These are phyloP conservation scores for Gorsachius magnificus DNA, from an alignment of 2,797 vertebrate species.

Conservation along the genomic window DNA sequence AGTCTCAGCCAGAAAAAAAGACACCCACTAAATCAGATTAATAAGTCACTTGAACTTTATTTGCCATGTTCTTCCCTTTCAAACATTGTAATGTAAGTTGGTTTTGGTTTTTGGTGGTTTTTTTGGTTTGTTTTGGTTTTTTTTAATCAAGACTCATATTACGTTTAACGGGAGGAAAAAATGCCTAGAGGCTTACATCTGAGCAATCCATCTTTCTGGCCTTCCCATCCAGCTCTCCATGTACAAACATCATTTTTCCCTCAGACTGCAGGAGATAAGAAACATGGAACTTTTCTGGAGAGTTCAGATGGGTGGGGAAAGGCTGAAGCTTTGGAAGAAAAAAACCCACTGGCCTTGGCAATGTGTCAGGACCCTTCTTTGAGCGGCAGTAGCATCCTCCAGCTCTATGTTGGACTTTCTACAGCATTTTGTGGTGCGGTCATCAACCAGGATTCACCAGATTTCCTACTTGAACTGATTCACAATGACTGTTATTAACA, in stretches of 20 bases:
- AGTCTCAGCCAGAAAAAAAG: not conserved
- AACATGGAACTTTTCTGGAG: not conserved
- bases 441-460: not conserved
- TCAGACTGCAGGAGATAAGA: not conserved
- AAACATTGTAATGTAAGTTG: not conserved
- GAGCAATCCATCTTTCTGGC: not conserved
- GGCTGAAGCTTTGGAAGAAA: not conserved
- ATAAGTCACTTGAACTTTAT: not conserved
- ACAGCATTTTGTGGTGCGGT: not conserved
- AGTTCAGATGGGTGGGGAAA: not conserved
- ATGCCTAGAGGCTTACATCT: not conserved
- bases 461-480: not conserved
- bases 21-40: not conserved
- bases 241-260: not conserved
- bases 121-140: not conserved
- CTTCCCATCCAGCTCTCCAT: not conserved
- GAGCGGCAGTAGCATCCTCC: not conserved
- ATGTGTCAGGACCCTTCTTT: not conserved
- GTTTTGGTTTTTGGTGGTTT: not conserved
- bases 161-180: not conserved
- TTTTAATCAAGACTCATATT: not conserved
- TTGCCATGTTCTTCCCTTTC: not conserved
- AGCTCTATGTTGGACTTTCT: not conserved
- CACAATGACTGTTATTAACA: not conserved
- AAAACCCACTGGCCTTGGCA: not conserved